These are phyloP conservation scores for Drosophila colorata DNA, from an alignment of 2,888 invertebrate species.

Conservation along the genomic window DNA sequence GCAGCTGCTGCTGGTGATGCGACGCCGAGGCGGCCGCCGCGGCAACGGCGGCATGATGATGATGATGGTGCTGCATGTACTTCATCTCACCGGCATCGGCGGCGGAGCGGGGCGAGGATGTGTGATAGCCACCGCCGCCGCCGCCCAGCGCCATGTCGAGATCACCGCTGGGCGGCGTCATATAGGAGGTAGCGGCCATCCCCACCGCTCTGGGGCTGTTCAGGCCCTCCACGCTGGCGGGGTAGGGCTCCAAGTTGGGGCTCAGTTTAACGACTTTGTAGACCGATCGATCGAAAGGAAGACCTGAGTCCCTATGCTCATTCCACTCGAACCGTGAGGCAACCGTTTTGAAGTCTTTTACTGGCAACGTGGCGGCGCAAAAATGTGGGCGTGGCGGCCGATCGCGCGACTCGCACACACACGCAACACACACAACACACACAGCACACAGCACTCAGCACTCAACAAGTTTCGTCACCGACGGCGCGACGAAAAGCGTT, in stretches of 20 bases:
- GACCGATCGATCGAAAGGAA: slow-evolving; percentile 85
- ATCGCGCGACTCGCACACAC: slow-evolving; percentile 34
- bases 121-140: slow-evolving; percentile 88
- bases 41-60: slow-evolving; percentile 91
- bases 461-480: slow-evolving; percentile 64
- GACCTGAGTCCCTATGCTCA: slow-evolving; percentile 85
- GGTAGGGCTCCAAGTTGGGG: slow-evolving; percentile 86
- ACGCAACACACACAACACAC: slow-evolving; percentile 28
- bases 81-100: slow-evolving; percentile 97
- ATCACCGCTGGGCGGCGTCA: slow-evolving; percentile 94
- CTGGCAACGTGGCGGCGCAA: slow-evolving; percentile 75
- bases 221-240: slow-evolving; percentile 86
- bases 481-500: slow-evolving; percentile 46
- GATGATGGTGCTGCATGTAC: slow-evolving; percentile 95
- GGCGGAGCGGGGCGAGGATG: slow-evolving; percentile 92
- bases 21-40: slow-evolving; percentile 87
- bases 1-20: slow-evolving; percentile 88
- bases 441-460: slow-evolving; percentile 10
- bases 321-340: slow-evolving; percentile 86
- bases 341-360: slow-evolving; percentile 85
- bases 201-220: slow-evolving; percentile 89
- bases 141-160: slow-evolving; percentile 90
- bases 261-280: slow-evolving; percentile 86
- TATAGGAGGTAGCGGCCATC: slow-evolving; percentile 98
- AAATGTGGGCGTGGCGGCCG: slow-evolving; percentile 54